A percentile compares a stretch with the other conserved stretches of the same genome.
Evolutionary conservation across 2,113 vertebrate species (phyloP).

Genomic region (Sander vitreus): DNA sequence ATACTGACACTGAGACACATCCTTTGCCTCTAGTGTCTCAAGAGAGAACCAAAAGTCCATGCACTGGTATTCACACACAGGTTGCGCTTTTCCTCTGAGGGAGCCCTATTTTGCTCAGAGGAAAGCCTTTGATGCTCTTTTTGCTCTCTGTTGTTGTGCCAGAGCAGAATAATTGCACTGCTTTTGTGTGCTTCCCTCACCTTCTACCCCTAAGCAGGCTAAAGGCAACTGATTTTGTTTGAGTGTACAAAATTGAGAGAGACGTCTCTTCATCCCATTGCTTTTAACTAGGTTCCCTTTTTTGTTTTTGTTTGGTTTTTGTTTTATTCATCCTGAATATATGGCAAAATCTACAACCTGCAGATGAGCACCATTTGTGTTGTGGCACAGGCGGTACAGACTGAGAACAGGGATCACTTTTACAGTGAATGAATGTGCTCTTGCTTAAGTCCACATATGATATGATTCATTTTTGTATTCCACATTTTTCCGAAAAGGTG

Average conservation of each 20-base stretch:
- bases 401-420: constrained; percentile 8
- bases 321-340: constrained; percentile 59
- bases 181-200: constrained; percentile 85
- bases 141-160: constrained; percentile 87
- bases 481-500: background rate
- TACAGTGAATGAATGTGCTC: background rate
- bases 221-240: constrained; percentile 85
- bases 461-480: background rate
- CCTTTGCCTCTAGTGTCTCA: constrained; percentile 58
- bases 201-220: constrained; percentile 86
- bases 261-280: constrained; percentile 78
- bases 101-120: constrained; percentile 78
- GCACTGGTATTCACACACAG: constrained; percentile 77
- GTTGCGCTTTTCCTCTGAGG: constrained; percentile 80
- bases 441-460: background rate
- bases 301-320: constrained; percentile 70
- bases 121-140: constrained; percentile 86
- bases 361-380: constrained; percentile 50
- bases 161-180: constrained; percentile 84
- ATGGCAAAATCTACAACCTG: constrained; percentile 58
- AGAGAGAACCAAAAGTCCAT: constrained; percentile 72
- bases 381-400: constrained; percentile 15
- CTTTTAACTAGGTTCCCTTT: constrained; percentile 75
- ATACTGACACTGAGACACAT: constrained; percentile 45
- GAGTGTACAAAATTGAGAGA: constrained; percentile 83